A percentile compares a stretch with the other conserved stretches of the same genome.
These are phyloP conservation scores for Apeltes quadracus DNA, from an alignment of 2,113 vertebrate species.

Conservation along the genomic window DNA sequence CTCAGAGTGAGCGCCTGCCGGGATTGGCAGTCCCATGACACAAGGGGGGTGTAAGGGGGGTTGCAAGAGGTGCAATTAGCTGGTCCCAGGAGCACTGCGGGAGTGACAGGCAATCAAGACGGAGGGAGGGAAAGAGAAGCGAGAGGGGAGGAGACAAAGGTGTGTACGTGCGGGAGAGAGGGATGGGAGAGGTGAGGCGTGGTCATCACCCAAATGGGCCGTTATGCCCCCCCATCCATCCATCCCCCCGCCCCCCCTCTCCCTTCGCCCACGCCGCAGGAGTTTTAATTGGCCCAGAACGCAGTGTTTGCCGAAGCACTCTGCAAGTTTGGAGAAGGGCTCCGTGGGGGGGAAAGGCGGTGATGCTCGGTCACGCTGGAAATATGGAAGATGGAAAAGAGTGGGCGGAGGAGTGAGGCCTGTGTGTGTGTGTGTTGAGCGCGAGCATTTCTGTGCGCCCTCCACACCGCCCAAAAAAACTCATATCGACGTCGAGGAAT, in stretches of 20 bases:
- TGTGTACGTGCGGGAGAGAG: not conserved
- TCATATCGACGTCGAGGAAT: slow-evolving; percentile 48
- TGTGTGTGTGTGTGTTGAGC: slow-evolving; percentile 14
- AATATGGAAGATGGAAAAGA: slow-evolving; percentile 62
- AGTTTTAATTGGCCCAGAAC: slow-evolving; percentile 79
- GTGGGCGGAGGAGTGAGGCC: slow-evolving; percentile 47
- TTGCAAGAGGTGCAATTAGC: slow-evolving; percentile 81
- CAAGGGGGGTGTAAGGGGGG: slow-evolving; percentile 20
- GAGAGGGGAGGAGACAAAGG: not conserved
- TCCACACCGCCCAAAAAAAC: slow-evolving; percentile 24
- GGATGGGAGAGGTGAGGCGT: slow-evolving; percentile 33
- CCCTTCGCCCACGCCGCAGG: slow-evolving; percentile 68
- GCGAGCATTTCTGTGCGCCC: slow-evolving; percentile 11
- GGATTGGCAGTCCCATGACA: slow-evolving; percentile 80
- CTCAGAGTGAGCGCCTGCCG: slow-evolving; percentile 67
- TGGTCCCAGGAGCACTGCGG: slow-evolving; percentile 66
- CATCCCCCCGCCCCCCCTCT: slow-evolving; percentile 67
- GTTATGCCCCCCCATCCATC: slow-evolving; percentile 77
- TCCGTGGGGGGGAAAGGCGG: slow-evolving; percentile 73
- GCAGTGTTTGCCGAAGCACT: slow-evolving; percentile 74
- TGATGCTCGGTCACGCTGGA: slow-evolving; percentile 64
- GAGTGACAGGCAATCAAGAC: slow-evolving; percentile 75
- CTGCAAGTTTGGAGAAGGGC: slow-evolving; percentile 72
- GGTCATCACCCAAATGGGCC: slow-evolving; percentile 74
- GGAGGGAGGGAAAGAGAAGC: slow-evolving; percentile 11